These are phyloP conservation scores for Danio kyathit DNA, from an alignment of 2,797 vertebrate species.

Conservation along the genomic window DNA sequence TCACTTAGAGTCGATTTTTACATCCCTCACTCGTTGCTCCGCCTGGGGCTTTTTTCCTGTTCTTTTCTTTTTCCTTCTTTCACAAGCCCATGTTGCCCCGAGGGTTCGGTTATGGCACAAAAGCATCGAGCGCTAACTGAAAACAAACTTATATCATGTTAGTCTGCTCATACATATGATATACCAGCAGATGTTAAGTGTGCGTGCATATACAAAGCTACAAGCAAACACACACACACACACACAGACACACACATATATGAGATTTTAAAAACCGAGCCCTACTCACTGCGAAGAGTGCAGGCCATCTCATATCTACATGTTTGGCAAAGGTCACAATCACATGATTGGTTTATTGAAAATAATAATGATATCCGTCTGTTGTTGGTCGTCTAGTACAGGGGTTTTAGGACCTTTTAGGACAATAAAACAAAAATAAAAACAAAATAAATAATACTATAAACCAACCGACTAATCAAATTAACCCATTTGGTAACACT, in stretches of 20 bases:
- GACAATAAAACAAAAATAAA: too few relatives aligned
- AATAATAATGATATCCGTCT: too few relatives aligned
- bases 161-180: constrained; percentile 1
- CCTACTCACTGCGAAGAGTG: not conserved
- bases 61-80: constrained; percentile 23
- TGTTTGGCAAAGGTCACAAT: not conserved
- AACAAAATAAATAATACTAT: too few relatives aligned
- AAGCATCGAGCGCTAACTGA: constrained; percentile 21
- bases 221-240: not conserved
- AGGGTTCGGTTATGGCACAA: constrained; percentile 2
- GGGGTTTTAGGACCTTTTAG: too few relatives aligned
- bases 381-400: too few relatives aligned
- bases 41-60: constrained; percentile 39
- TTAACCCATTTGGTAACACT: too few relatives aligned
- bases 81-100: constrained; percentile 4
- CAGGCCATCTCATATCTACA: not conserved
- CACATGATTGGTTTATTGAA: not conserved
- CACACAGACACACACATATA: too few relatives aligned
- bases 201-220: not conserved
- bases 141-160: constrained; percentile 7
- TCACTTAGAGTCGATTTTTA: constrained; percentile 20
- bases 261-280: not conserved
- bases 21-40: constrained; percentile 7
- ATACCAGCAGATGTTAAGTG: not conserved
- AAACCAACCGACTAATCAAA: too few relatives aligned